A percentile compares a stretch with the other conserved stretches of the same genome.
Conservation (phyloP, 2,888 invertebrate genomes). For the Pilophorus perplexus region DNA sequence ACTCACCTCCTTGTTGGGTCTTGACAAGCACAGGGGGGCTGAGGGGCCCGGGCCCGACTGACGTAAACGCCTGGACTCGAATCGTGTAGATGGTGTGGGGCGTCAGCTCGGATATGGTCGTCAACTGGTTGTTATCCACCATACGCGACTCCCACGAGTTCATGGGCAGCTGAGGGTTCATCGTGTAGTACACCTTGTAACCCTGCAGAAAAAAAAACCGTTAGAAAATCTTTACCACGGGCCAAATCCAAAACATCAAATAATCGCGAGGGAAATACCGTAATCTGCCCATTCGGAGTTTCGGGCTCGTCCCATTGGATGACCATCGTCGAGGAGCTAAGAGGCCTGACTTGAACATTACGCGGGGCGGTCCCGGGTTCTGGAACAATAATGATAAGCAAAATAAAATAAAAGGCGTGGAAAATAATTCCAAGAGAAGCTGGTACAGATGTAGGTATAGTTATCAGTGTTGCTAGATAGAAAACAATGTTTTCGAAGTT, state of each 20-base stretch:
- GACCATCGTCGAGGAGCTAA: conserved; percentile 93
- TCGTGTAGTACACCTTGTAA: conserved; percentile 95
- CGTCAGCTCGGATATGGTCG: conserved; percentile 87
- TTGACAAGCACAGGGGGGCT: conserved; percentile 97
- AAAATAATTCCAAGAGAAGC: too few species aligned
- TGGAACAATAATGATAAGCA: conserved; percentile 53
- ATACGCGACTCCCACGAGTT: conserved; percentile 90
- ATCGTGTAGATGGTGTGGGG: conserved; percentile 93
- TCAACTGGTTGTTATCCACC: conserved; percentile 89
- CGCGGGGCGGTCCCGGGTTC: conserved; percentile 94
- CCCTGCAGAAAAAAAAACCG: conserved; percentile 65
- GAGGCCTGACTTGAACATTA: conserved; percentile 88
- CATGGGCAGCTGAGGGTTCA: conserved; percentile 79
- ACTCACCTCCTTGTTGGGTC: conserved; percentile 83
- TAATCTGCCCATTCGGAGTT: conserved; percentile 95
- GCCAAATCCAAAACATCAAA: neutral
- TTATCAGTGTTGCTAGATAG: too few species aligned
- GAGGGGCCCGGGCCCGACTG: conserved; percentile 91
- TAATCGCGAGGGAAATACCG: conserved; percentile 58
- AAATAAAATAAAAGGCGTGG: neutral
- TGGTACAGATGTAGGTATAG: too few species aligned
- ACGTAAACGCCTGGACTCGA: conserved; percentile 88
- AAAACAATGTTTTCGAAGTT: too few species aligned
- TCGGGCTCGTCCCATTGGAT: conserved; percentile 98
- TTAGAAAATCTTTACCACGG: too few species aligned